These are phyloP conservation scores for Artemia sinica DNA, from an alignment of 2,888 invertebrate genomes.

Conservation along the genomic window DNA sequence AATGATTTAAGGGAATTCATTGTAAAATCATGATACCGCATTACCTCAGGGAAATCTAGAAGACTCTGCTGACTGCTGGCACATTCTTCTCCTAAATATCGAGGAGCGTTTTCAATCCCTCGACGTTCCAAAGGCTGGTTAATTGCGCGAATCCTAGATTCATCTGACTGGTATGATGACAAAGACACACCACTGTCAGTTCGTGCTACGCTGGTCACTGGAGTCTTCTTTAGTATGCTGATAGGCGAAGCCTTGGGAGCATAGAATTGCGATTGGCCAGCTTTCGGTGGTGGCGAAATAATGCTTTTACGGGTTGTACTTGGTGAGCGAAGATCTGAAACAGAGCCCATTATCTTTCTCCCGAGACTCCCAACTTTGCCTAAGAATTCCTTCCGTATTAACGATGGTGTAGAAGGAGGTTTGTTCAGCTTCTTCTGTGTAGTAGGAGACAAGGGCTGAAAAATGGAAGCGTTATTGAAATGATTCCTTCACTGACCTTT, in stretches of 20 bases:
- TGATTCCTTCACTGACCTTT: no score
- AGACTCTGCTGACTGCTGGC: not conserved
- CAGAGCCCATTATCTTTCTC: conserved; percentile 27
- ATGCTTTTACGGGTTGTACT: conserved; percentile 14
- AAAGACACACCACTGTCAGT: conserved; percentile 17
- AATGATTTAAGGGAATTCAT: no score
- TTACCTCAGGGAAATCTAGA: conserved; percentile 11
- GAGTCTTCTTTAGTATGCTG: conserved; percentile 21
- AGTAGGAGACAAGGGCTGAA: conserved; percentile 3
- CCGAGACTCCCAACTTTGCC: conserved; percentile 38
- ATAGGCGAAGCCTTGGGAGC: conserved; percentile 20
- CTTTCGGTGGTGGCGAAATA: conserved; percentile 39
- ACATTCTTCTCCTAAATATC: not conserved
- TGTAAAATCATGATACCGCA: not conserved
- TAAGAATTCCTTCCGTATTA: conserved; percentile 30
- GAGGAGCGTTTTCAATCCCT: not conserved
- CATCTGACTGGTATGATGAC: conserved; percentile 17
- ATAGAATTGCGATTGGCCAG: conserved; percentile 25
- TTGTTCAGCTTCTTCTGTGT: not conserved
- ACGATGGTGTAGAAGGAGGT: conserved; percentile 24
- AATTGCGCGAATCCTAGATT: not conserved
- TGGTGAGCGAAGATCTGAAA: conserved; percentile 25
- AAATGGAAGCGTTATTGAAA: not conserved
- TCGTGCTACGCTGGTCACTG: conserved; percentile 9
- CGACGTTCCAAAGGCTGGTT: not conserved